Conservation (phyloP, 2,113 vertebrate genomes). For the Heterocephalus glaber region DNA sequence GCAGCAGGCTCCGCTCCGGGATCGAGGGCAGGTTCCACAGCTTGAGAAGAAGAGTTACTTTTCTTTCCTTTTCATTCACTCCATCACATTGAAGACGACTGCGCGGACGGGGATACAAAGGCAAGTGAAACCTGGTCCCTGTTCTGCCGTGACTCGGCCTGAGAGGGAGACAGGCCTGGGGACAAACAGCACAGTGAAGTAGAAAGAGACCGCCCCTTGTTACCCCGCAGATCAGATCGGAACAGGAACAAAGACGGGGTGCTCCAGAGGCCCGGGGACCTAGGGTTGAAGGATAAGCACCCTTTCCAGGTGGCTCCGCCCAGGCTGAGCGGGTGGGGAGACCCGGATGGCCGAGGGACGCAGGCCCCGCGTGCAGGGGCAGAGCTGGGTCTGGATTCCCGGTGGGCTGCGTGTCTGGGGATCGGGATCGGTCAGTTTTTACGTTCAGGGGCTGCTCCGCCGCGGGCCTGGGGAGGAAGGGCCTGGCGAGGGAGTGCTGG, state of each 20-base stretch:
- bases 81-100: neutral
- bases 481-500: neutral
- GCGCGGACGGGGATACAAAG: neutral
- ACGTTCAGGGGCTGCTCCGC: neutral
- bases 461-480: neutral
- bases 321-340: neutral
- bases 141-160: constrained; percentile 16
- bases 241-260: neutral
- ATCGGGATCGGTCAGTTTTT: neutral
- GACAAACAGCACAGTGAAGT: neutral
- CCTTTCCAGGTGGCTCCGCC: neutral
- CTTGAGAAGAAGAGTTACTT: constrained; percentile 34
- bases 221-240: neutral
- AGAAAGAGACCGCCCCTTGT: constrained; percentile 4
- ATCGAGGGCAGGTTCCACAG: constrained; percentile 30
- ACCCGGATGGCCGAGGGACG: neutral
- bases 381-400: no score
- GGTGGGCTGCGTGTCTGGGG: neutral
- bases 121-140: constrained; percentile 8
- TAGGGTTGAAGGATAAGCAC: neutral
- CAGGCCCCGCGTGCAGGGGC: fast-evolving
- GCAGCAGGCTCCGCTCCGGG: neutral
- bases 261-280: neutral
- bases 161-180: neutral
- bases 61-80: neutral